A percentile compares a stretch with the other conserved stretches of the same genome.
Conservation (phyloP, 1,140 invertebrate species). For the Melipona quadrifasciata region DNA sequence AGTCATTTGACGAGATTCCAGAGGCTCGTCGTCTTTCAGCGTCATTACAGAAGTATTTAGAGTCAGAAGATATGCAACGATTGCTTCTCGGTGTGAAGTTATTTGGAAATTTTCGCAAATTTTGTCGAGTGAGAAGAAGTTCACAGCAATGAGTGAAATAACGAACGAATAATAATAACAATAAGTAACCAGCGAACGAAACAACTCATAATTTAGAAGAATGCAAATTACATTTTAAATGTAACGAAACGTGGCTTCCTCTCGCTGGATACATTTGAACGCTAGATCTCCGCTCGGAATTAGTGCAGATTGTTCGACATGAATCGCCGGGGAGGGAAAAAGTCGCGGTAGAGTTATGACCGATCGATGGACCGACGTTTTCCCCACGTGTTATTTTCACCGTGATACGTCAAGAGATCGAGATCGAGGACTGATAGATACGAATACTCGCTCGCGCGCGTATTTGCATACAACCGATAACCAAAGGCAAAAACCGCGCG, state of each 20-base stretch:
- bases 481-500: conserved; percentile 10
- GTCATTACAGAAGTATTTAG: neutral
- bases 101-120: conserved; percentile 1
- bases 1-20: too few species aligned
- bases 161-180: too few species aligned
- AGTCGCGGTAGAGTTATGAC: neutral
- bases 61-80: neutral
- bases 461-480: conserved; percentile 44
- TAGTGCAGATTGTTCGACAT: neutral
- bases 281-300: neutral
- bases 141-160: too few species aligned
- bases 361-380: neutral
- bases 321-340: neutral
- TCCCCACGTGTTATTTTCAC: neutral
- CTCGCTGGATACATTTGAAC: too few species aligned
- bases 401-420: neutral
- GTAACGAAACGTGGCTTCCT: too few species aligned
- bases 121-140: neutral
- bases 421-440: neutral
- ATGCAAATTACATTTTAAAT: too few species aligned
- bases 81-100: too few species aligned
- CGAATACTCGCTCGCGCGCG: neutral
- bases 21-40: neutral
- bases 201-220: too few species aligned
- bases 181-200: too few species aligned